Conservation (phyloP, 2,888 invertebrate species). For the Sphaerophoria taeniata region DNA sequence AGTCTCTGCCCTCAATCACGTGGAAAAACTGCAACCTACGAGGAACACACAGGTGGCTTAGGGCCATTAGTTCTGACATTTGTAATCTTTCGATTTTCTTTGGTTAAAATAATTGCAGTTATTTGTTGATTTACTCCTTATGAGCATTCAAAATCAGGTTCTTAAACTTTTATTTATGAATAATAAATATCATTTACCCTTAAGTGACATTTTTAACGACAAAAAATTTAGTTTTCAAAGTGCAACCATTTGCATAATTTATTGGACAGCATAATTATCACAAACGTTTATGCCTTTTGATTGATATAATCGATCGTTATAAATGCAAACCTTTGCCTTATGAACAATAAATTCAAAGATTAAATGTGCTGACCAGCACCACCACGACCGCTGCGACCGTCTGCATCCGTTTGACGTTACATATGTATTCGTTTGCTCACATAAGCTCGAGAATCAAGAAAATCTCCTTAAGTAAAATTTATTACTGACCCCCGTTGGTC, state of each 20-base stretch:
- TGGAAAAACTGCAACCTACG: no score
- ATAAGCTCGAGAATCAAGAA: constrained; percentile 48
- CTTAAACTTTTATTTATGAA: neutral
- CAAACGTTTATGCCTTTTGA: constrained; percentile 41
- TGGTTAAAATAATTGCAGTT: no score
- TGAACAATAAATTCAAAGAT: constrained; percentile 63
- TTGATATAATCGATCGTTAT: constrained; percentile 50
- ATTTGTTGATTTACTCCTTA: no score
- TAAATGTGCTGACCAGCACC: constrained; percentile 31
- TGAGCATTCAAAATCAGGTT: neutral
- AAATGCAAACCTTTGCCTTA: constrained; percentile 42
- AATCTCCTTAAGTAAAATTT: constrained; percentile 70
- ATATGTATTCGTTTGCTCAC: constrained; percentile 3
- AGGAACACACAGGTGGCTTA: no score
- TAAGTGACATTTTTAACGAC: constrained; percentile 7
- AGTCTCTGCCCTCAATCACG: no score
- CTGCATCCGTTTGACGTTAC: constrained; percentile 43
- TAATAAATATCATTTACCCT: neutral
- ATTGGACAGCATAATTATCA: constrained; percentile 50
- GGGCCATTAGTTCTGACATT: no score
- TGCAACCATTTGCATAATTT: constrained; percentile 39
- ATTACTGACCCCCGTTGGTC: constrained; percentile 69
- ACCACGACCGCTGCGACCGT: constrained; percentile 12
- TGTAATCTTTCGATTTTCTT: no score
- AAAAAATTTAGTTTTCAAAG: constrained; percentile 11